phyloP scores from a whole-genome alignment of 2,113 vertebrate species.

The Corvus moneduloides region DNA sequence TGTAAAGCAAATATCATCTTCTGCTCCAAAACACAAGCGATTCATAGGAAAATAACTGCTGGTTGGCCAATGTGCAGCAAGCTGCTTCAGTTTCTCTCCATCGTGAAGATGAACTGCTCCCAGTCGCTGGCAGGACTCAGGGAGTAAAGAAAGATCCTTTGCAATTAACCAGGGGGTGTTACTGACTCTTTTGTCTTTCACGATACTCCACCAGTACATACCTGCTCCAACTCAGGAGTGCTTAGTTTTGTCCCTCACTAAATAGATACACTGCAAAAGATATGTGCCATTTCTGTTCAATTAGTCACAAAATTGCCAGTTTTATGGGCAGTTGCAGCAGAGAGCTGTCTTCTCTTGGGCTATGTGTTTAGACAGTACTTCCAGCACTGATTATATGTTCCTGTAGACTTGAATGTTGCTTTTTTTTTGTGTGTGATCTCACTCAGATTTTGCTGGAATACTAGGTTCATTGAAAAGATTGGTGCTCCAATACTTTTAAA shows the following conservation, averaged over 20 bases:
- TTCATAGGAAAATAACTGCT: background rate
- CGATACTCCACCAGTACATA: accelerated
- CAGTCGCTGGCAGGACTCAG: accelerated
- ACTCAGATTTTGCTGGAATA: background rate
- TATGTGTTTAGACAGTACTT: background rate
- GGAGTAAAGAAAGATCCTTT: background rate
- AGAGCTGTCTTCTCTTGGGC: background rate
- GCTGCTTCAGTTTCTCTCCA: background rate
- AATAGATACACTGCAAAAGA: background rate
- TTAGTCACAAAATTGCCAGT: background rate
- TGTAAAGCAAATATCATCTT: conserved; percentile 1
- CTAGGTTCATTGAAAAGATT: background rate
- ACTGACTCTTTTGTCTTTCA: background rate
- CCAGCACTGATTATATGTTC: background rate
- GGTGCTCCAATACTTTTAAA: background rate
- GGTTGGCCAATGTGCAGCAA: background rate
- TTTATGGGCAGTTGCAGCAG: background rate
- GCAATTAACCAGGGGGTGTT: background rate
- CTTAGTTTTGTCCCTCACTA: background rate
- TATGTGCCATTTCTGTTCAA: background rate
- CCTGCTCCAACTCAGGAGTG: background rate
- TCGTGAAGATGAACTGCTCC: accelerated
- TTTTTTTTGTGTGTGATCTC: background rate
- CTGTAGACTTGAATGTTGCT: background rate
- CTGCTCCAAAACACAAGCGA: background rate